These are phyloP conservation scores for Zaprionus lineosus DNA, from an alignment of 2,888 invertebrate species.

Conservation along the genomic window DNA sequence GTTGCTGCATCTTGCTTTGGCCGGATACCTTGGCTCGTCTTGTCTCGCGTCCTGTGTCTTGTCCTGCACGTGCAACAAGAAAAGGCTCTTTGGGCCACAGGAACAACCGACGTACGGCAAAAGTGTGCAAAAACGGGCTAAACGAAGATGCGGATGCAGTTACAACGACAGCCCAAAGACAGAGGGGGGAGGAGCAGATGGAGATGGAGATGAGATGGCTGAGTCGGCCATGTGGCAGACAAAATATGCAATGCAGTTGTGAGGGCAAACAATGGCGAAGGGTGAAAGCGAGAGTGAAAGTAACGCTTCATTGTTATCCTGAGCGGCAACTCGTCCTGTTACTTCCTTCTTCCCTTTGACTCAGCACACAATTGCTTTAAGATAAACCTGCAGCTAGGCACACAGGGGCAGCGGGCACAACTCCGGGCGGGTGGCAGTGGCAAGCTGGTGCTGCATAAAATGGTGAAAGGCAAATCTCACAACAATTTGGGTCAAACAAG, in stretches of 20 bases:
- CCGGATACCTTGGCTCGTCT: too few relatives aligned
- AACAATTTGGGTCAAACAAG: slow-evolving; percentile 79
- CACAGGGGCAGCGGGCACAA: not conserved
- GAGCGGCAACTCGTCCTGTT: slow-evolving; percentile 40
- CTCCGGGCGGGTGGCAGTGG: not conserved
- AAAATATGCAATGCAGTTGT: slow-evolving; percentile 55
- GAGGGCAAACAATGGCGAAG: slow-evolving; percentile 42
- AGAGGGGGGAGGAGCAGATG: not conserved
- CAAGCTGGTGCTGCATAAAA: slow-evolving; percentile 15
- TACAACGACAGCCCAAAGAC: slow-evolving; percentile 3
- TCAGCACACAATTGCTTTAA: slow-evolving; percentile 52
- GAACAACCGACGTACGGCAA: slow-evolving; percentile 11
- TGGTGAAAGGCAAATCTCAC: slow-evolving; percentile 73
- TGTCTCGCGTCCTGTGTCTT: not conserved
- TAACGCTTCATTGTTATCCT: slow-evolving; percentile 70
- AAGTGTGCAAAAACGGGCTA: slow-evolving; percentile 45
- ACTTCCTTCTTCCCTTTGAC: slow-evolving; percentile 17
- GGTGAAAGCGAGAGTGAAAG: slow-evolving; percentile 62
- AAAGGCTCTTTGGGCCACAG: slow-evolving; percentile 39
- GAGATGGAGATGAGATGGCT: too few relatives aligned
- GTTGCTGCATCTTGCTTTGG: slow-evolving; percentile 20
- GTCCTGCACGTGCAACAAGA: slow-evolving; percentile 19
- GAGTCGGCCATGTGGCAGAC: slow-evolving; percentile 13
- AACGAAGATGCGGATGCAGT: slow-evolving; percentile 42
- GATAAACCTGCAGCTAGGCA: slow-evolving; percentile 45